Conservation (phyloP, 2,888 invertebrate species). For the Tinea semifulvella region DNA sequence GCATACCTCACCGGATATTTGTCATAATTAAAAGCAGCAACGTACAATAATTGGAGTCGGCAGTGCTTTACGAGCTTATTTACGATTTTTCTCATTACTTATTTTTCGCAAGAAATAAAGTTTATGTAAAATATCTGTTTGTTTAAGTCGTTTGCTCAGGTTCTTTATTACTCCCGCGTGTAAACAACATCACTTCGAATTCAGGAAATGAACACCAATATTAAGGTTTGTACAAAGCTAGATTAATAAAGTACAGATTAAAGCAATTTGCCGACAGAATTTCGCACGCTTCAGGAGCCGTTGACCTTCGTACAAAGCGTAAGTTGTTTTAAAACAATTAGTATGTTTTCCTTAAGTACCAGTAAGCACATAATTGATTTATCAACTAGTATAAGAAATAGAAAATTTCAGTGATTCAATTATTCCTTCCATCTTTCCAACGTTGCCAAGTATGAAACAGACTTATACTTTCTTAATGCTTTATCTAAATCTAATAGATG, state of each 20-base stretch:
- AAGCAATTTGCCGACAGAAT: constrained; percentile 1
- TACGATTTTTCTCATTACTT: constrained; percentile 39
- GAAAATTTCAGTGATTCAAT: too few relatives aligned
- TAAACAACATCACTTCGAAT: constrained; percentile 29
- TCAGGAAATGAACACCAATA: constrained; percentile 31
- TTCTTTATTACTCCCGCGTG: constrained; percentile 36
- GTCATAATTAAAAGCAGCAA: constrained; percentile 47
- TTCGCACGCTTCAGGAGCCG: constrained; percentile 1
- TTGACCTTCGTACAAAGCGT: not conserved
- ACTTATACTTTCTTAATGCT: too few relatives aligned
- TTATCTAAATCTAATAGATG: too few relatives aligned
- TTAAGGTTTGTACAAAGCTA: constrained; percentile 9
- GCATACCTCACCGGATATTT: constrained; percentile 29
- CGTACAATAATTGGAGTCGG: constrained; percentile 48
- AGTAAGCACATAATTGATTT: too few relatives aligned
- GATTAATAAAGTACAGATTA: constrained; percentile 7
- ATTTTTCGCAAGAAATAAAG: constrained; percentile 39
- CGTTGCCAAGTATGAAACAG: too few relatives aligned
- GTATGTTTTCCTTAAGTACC: too few relatives aligned
- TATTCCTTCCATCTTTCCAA: too few relatives aligned
- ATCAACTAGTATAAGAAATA: too few relatives aligned
- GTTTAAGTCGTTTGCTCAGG: constrained; percentile 30
- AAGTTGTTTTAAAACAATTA: not conserved
- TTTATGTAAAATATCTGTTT: constrained; percentile 43
- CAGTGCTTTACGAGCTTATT: constrained; percentile 47